Percentiles rank a stretch among this genome's conserved stretches.
These are phyloP conservation scores for Drosophila fungiperda DNA, from an alignment of 2,888 invertebrate species.

Conservation along the genomic window DNA sequence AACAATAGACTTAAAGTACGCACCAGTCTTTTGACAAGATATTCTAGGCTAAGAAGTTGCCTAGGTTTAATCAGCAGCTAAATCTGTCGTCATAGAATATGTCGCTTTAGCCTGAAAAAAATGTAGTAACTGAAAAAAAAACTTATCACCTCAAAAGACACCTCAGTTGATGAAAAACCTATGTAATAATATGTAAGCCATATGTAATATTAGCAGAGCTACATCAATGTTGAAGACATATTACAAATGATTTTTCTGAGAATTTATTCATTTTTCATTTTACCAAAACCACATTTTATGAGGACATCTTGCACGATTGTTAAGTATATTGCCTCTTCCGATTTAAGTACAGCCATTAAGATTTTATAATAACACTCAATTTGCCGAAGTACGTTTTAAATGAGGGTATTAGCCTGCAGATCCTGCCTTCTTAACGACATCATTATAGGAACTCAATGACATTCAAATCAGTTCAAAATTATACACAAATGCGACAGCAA, in stretches of 20 bases:
- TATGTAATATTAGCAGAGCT: too few relatives aligned
- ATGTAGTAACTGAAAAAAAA: neutral
- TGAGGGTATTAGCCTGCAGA: neutral
- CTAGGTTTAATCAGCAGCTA: neutral
- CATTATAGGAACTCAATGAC: conserved; percentile 21
- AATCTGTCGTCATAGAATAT: too few relatives aligned
- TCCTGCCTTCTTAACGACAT: neutral
- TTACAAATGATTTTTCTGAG: too few relatives aligned
- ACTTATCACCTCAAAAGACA: too few relatives aligned
- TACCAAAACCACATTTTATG: neutral
- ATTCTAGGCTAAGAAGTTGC: neutral
- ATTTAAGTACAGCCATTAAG: conserved; percentile 1
- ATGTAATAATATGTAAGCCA: too few relatives aligned
- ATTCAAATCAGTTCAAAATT: conserved; percentile 24
- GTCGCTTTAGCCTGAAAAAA: neutral
- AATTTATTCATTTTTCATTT: too few relatives aligned
- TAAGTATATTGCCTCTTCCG: neutral
- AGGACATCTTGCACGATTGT: neutral
- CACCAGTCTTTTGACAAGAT: neutral
- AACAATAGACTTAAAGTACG: neutral
- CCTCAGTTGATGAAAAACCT: too few relatives aligned
- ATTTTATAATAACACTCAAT: neutral
- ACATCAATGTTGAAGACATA: too few relatives aligned
- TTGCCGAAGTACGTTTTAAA: neutral
- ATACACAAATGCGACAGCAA: neutral